Base-by-base conservation (phyloP, 1,140 invertebrate species). In the Trichonephila clavata region DNA sequence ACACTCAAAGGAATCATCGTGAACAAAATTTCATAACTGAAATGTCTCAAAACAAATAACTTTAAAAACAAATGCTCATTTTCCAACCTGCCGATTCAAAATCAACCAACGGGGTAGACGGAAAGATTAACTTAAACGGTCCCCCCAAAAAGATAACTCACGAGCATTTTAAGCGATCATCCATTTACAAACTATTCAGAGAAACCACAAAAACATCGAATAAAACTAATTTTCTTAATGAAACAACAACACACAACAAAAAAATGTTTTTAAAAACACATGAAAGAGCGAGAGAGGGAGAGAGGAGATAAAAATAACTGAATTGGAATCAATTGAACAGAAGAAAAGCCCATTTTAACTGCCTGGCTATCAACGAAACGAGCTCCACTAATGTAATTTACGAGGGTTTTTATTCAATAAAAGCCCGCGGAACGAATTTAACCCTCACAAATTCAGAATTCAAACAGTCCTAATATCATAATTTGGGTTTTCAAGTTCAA, bases 401-500 rank as follows among this genome's bases (percentile, higher is more conserved):
- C 8, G 60, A 32, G 27, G 20, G n/a, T 32, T 57, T 86, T 86
- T 86, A 86, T 86, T 63, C 57, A 86, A 86, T 86, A 86, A 86
- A 86, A 86, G 71, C 8, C 80, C 50, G 50, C 32, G 32, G 32
- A 50, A 50, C 50, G 50, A 50, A 50, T 50, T 50, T 50, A 50
- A 50, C 50, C 10, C n/a, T 68, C 32, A 39, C 32, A 32, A 77
- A 77, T 80, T 77, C 57, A 39, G 39, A 91, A 81, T 77, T 91
- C 83, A 57, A 65, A 84, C 71, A 59, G 71, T 32, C 88, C 71
- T 90, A 90, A 90, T 90, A 27, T 90, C 65, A 80, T 90, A 90
- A 90, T 77, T 89, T 88, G 8, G 0, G 43, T 77, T 43, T 84
- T 91, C 90, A 91, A 91, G 90, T 91, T 91, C 90, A 91, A 91